A percentile compares a stretch with the other conserved stretches of the same genome.
Evolutionary conservation across 2,797 vertebrate species (phyloP).

Genomic region (Fratercula arctica): DNA sequence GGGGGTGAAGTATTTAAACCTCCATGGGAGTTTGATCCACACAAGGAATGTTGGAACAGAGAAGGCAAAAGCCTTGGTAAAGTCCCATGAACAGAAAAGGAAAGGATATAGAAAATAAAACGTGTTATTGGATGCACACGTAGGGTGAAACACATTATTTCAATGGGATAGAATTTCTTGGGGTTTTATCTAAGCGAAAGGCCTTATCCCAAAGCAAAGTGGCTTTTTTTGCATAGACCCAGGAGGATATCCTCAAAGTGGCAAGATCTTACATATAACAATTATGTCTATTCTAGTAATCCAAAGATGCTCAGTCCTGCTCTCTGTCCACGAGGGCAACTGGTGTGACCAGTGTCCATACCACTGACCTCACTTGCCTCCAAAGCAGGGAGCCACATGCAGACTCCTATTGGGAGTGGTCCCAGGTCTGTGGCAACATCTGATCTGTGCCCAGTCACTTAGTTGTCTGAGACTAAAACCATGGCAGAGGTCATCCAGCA

Average conservation of each 20-base stretch:
- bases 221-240: neutral
- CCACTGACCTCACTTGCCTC: neutral
- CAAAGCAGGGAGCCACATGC: neutral
- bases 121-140: neutral
- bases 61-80: neutral
- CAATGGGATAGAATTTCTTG: neutral
- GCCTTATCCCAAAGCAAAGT: neutral
- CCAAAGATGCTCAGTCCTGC: neutral
- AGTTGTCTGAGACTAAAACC: neutral
- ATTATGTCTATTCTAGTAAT: neutral
- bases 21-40: neutral
- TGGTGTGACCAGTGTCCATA: neutral
- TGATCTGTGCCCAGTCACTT: neutral
- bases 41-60: neutral
- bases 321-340: neutral
- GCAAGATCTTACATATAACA: neutral
- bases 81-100: neutral
- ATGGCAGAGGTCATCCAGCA: accelerated
- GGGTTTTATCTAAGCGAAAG: neutral
- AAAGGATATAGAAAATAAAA: neutral
- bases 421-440: neutral
- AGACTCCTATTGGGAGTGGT: neutral
- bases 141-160: neutral
- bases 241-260: neutral
- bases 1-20: neutral